Evolutionary conservation across 1,140 invertebrate genomes (phyloP), one percentile per base, ranked within the genome.

Genomic region (Drosophila pruinosa): DNA sequence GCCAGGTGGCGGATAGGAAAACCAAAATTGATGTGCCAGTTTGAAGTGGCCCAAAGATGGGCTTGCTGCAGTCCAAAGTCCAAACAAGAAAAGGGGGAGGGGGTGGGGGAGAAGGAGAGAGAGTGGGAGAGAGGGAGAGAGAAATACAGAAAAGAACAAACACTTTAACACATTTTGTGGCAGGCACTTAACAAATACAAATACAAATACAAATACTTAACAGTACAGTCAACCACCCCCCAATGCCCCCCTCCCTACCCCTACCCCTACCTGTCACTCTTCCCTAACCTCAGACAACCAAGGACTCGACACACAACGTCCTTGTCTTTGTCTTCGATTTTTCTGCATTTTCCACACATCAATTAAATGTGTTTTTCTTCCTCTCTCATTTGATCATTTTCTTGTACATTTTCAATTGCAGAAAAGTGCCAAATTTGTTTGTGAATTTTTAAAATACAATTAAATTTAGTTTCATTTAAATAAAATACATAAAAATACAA

Each of bases 1-100:
- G 92, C 92, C 93, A 73, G 93, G 94, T 86, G 94, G 94, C 92
- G 94, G 94, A 91, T 94, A 94, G 50, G 94, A 94, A 88, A 94
- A 94, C 94, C 94, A 94, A 92, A 94, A 94, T 92, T 94, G 94
- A 91, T 94, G 94, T 92, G 94, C 94, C 94, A 94, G 93, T 91
- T 93, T 93, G 90, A 78, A 79, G 52, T 73, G 74, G 82, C 89
- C 89, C 83, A 70, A 73, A 48, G 48, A 63, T 70, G 89, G 89
- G 88, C 85, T 91, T 70, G 67, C 90, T 91, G 90, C 12, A 79
- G 78, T 12, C 4, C 31, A 6, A n/a, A 28, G 10, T n/a, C n/a
- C n/a, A n/a, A n/a, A n/a, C n/a, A n/a, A 62, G 7, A 36, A 34
- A 6, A 15, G n/a, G 24, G 3, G 10, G n/a, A 53, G 28, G 21